Percentiles rank a stretch among this genome's conserved stretches.
Evolutionary conservation across 2,888 invertebrate genomes (phyloP).

Genomic region (Halictus quadricinctus): DNA sequence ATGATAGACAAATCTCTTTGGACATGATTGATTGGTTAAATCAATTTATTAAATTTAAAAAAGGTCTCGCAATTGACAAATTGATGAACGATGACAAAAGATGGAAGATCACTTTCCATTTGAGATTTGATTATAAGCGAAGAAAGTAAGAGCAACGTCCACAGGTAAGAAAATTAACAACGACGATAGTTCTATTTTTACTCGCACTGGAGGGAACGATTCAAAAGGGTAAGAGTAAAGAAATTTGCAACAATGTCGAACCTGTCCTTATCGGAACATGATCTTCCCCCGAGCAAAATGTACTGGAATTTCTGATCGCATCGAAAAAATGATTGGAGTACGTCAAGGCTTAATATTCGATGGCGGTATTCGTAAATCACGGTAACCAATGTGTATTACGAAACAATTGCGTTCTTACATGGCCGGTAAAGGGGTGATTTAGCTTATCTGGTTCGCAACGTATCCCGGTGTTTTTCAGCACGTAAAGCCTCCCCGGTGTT

Average conservation of each 20-base stretch:
- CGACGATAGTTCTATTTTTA: background rate
- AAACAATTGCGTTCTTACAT: conserved; percentile 3
- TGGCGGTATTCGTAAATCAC: background rate
- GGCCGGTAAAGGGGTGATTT: conserved; percentile 1
- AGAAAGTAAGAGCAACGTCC: background rate
- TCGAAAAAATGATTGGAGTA: background rate
- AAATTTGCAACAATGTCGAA: background rate
- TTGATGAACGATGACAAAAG: no score
- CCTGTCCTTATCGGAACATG: background rate
- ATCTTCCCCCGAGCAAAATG: background rate
- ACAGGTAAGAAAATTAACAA: background rate
- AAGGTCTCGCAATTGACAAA: no score
- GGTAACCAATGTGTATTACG: background rate
- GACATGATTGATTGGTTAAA: no score
- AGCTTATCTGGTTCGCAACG: background rate
- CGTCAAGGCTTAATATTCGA: background rate
- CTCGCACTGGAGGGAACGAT: background rate
- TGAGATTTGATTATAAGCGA: background rate
- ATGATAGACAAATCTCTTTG: no score
- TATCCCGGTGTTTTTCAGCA: background rate
- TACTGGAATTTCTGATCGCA: background rate
- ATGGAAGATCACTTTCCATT: background rate
- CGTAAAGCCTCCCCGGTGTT: background rate
- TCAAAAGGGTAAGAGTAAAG: background rate
- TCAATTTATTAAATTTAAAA: no score